These are phyloP conservation scores for Periplaneta americana DNA, from an alignment of 1,140 invertebrate genomes.

Conservation along the genomic window DNA sequence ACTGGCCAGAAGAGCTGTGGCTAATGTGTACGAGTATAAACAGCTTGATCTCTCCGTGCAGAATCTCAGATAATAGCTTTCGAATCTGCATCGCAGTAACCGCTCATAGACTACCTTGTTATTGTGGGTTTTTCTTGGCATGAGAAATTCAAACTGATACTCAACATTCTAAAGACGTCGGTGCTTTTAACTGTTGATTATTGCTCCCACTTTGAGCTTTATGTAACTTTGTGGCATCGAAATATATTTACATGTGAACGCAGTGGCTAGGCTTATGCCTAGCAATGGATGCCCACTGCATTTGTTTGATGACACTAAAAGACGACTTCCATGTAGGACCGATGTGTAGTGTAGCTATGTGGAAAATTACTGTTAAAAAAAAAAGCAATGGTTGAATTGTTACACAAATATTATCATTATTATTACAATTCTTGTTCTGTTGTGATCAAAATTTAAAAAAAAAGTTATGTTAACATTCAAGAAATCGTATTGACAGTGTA, in stretches of 20 bases:
- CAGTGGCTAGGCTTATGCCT: not conserved
- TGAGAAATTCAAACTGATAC: not conserved
- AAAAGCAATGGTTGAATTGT: not conserved
- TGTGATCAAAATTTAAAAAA: not conserved
- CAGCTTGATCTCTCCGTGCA: not conserved
- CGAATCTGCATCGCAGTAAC: not conserved
- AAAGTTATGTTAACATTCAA: not conserved
- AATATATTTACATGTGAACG: not conserved
- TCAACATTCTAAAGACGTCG: not conserved
- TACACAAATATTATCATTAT: not conserved
- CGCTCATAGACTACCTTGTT: not conserved
- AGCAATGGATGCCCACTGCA: not conserved
- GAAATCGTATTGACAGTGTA: constrained; percentile 5
- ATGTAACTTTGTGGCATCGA: not conserved
- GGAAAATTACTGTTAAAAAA: not conserved
- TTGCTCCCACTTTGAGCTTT: not conserved
- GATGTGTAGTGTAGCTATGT: not conserved
- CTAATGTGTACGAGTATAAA: no score
- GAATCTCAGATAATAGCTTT: not conserved
- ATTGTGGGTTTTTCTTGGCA: not conserved
- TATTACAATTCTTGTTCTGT: not conserved
- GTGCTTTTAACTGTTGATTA: not conserved
- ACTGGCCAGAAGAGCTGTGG: no score
- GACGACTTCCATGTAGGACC: not conserved
- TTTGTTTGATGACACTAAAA: not conserved